Evolutionary conservation across 2,113 vertebrate genomes (phyloP).

Genomic region (Erpornis zantholeuca): DNA sequence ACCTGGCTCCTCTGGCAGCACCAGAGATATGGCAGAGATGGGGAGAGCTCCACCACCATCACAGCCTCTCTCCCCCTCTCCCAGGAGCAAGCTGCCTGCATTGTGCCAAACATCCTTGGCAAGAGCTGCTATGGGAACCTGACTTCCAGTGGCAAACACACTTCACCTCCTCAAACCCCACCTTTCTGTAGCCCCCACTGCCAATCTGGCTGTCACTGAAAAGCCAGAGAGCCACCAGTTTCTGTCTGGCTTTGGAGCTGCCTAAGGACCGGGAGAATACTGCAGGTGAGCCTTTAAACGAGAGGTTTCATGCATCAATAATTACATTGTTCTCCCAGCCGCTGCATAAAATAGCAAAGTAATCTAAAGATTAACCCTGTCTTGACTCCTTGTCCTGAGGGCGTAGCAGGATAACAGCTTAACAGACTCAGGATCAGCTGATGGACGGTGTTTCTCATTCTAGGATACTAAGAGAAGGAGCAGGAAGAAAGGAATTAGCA

Average conservation of each 20-base stretch:
- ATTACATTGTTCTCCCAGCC: background rate
- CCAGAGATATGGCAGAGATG: background rate
- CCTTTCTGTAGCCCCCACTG: background rate
- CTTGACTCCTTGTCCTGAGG: background rate
- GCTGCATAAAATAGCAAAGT: background rate
- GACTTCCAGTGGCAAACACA: fast-evolving
- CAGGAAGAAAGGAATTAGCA: background rate
- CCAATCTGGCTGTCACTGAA: fast-evolving
- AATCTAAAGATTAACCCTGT: background rate
- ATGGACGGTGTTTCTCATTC: background rate
- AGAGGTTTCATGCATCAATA: background rate
- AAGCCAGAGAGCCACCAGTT: background rate
- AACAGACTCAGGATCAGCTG: background rate
- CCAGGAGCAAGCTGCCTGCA: background rate
- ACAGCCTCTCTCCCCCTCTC: background rate
- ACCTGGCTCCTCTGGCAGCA: background rate
- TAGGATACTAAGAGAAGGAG: background rate
- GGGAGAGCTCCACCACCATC: background rate
- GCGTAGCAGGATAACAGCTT: background rate
- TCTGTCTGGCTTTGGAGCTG: background rate
- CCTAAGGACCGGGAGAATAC: background rate
- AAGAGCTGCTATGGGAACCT: background rate
- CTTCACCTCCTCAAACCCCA: background rate
- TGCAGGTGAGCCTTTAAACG: background rate
- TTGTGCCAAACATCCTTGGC: background rate